Evolutionary conservation across 2,888 invertebrate species (phyloP).

Genomic region (Rhamnusium bicolor): DNA sequence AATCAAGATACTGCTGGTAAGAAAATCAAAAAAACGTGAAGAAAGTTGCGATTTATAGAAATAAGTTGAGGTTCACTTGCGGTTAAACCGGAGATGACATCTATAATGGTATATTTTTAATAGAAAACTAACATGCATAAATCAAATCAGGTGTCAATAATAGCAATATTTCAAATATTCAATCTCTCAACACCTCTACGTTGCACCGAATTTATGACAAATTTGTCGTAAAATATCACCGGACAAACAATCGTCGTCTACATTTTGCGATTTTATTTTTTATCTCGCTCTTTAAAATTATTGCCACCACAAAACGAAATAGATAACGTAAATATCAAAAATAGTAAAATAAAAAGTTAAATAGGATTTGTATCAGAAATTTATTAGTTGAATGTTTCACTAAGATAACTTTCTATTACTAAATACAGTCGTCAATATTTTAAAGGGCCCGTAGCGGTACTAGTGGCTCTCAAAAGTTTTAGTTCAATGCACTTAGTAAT

Average conservation of each 20-base stretch:
- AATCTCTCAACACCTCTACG: slow-evolving; percentile 63
- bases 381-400: slow-evolving; percentile 69
- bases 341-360: slow-evolving; percentile 59
- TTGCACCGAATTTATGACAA: slow-evolving; percentile 59
- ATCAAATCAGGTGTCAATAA: neutral
- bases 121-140: neutral
- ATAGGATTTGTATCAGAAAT: slow-evolving; percentile 67
- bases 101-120: too few relatives aligned
- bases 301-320: slow-evolving; percentile 52
- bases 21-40: too few relatives aligned
- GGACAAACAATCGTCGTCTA: slow-evolving; percentile 34
- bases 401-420: slow-evolving; percentile 67
- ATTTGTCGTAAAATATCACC: slow-evolving; percentile 57
- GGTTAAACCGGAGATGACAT: too few relatives aligned
- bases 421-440: slow-evolving; percentile 65
- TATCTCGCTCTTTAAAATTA: slow-evolving; percentile 41
- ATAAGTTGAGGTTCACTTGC: too few relatives aligned
- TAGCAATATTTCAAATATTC: slow-evolving; percentile 62
- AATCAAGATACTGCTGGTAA: too few relatives aligned
- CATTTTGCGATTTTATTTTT: neutral
- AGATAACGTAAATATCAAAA: slow-evolving; percentile 60
- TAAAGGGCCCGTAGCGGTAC: slow-evolving; percentile 49
- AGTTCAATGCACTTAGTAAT: neutral
- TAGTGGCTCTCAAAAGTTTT: slow-evolving; percentile 55
- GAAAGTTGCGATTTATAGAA: too few relatives aligned